Conservation (phyloP, 92 coral and sea anemone species). For the Muricea muricata region DNA sequence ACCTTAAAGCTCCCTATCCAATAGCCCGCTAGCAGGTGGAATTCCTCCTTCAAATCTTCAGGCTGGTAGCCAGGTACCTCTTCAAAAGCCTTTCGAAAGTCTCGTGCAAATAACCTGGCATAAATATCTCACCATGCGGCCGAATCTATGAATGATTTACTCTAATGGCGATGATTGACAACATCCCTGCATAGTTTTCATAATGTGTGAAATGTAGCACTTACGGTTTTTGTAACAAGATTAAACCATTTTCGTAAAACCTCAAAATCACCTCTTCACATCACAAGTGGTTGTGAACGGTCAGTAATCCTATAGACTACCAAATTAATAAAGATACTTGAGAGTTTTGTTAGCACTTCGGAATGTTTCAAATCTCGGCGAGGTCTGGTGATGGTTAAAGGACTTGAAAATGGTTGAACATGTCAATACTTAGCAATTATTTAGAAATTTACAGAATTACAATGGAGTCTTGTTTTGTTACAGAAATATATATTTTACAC, state of each 20-base stretch:
- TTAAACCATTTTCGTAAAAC: neutral
- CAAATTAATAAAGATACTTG: neutral
- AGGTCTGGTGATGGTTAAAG: neutral
- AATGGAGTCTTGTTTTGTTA: neutral
- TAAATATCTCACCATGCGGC: no score
- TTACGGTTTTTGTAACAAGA: neutral
- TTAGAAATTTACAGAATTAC: neutral
- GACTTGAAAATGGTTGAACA: neutral
- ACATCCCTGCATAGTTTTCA: no score
- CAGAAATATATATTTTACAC: no score
- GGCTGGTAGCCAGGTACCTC: no score
- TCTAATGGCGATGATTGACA: no score
- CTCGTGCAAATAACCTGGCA: no score
- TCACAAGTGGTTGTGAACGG: neutral
- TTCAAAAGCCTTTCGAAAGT: no score
- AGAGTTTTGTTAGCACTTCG: constrained; percentile 5
- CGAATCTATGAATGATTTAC: no score
- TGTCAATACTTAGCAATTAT: neutral
- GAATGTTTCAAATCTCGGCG: neutral
- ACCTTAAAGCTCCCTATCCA: no score
- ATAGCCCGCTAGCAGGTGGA: no score
- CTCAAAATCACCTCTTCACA: neutral
- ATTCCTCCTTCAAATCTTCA: no score
- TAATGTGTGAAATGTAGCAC: neutral
- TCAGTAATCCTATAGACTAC: neutral